phyloP scores from a whole-genome alignment of 2,888 invertebrate species.

The Cheilosia scutellata region DNA sequence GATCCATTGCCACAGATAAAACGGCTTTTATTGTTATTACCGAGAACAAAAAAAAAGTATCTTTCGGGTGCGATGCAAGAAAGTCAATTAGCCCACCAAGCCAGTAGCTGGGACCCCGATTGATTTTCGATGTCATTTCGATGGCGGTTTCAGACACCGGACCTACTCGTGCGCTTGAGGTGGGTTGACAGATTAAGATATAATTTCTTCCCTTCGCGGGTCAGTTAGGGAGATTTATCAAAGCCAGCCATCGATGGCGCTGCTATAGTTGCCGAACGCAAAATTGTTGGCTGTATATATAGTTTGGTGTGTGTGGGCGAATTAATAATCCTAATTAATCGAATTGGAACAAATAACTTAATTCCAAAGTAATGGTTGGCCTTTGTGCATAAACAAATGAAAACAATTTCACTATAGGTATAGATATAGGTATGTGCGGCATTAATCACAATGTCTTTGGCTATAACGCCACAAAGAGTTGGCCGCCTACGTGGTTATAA shows the following conservation, averaged over 20 bases:
- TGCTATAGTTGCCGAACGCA: slow-evolving; percentile 5
- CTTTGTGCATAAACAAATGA: too few relatives aligned
- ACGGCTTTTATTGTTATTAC: slow-evolving; percentile 68
- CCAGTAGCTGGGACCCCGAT: slow-evolving; percentile 48
- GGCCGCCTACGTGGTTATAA: slow-evolving; percentile 13
- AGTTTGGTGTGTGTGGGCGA: slow-evolving; percentile 4
- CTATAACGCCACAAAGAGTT: slow-evolving; percentile 26
- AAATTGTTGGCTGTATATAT: neutral
- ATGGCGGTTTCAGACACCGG: neutral
- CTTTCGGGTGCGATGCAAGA: slow-evolving; percentile 10
- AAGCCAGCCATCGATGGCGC: slow-evolving; percentile 20
- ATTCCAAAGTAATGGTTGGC: slow-evolving; percentile 1
- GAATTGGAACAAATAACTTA: slow-evolving; percentile 46
- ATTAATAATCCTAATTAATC: slow-evolving; percentile 49
- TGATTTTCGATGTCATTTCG: slow-evolving; percentile 65
- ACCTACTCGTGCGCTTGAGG: slow-evolving; percentile 36
- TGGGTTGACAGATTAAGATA: slow-evolving; percentile 69
- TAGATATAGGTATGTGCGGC: neutral
- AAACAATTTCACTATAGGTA: too few relatives aligned
- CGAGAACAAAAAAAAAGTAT: slow-evolving; percentile 17
- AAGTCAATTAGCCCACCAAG: slow-evolving; percentile 47
- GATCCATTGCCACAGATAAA: slow-evolving; percentile 61
- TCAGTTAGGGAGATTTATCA: slow-evolving; percentile 22
- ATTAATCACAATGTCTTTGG: slow-evolving; percentile 24
- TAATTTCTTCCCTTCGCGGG: slow-evolving; percentile 3